phyloP scores from a whole-genome alignment of 2,888 invertebrate species.

The Augiades crinisus region DNA sequence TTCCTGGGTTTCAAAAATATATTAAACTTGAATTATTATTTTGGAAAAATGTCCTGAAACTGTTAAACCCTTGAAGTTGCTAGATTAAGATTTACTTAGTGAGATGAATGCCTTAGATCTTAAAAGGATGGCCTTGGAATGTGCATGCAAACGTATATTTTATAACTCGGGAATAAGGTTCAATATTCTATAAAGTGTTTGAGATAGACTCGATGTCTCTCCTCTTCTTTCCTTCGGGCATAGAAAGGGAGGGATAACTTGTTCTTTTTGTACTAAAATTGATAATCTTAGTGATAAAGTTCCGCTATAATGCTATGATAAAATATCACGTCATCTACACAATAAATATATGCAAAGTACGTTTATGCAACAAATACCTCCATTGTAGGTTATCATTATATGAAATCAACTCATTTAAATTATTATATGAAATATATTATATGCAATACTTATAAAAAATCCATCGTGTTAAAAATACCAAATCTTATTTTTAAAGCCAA shows the following conservation, averaged over 20 bases:
- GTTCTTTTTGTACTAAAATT: not conserved
- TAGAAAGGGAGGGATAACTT: not conserved
- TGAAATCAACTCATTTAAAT: too few species aligned
- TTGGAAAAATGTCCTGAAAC: conserved; percentile 6
- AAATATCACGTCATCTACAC: too few species aligned
- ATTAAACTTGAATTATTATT: too few species aligned
- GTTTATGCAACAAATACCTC: too few species aligned
- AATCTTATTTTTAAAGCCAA: too few species aligned
- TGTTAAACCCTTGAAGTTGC: conserved; percentile 4
- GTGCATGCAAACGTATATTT: conserved; percentile 15
- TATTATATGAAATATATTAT: too few species aligned
- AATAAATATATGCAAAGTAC: too few species aligned
- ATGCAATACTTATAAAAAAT: too few species aligned
- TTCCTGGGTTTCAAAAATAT: too few species aligned
- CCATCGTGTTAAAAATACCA: too few species aligned
- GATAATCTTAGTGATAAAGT: not conserved
- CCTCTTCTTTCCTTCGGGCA: not conserved
- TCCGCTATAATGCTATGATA: too few species aligned
- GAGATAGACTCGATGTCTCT: not conserved
- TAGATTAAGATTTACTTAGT: conserved; percentile 16
- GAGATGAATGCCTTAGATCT: conserved; percentile 22
- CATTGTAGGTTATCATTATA: too few species aligned
- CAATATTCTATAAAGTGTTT: not conserved
- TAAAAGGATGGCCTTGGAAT: conserved; percentile 15
- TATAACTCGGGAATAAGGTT: conserved; percentile 9